Percentiles rank a stretch among this genome's conserved stretches.
Evolutionary conservation across 2,797 vertebrate species (phyloP).

Genomic region (Florisuga fusca): DNA sequence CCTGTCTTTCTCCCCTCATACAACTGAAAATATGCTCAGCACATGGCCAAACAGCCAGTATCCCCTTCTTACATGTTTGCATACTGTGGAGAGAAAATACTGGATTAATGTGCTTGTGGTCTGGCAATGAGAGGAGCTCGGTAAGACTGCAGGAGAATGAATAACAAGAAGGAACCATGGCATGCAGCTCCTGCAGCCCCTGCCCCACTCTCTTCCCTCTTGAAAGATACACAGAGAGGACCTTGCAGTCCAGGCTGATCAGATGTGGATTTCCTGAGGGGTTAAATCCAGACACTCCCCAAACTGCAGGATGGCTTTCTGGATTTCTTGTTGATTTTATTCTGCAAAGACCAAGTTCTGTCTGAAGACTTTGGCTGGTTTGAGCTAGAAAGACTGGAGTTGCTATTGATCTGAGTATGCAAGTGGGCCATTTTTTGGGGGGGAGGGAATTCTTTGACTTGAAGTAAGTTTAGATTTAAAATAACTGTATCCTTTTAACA

Average conservation of each 20-base stretch:
- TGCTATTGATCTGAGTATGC: not conserved
- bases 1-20: not conserved
- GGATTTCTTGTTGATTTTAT: not conserved
- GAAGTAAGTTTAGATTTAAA: not conserved
- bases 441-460: not conserved
- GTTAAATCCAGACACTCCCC: not conserved
- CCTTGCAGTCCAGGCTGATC: not conserved
- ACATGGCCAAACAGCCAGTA: not conserved
- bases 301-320: not conserved
- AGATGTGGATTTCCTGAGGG: not conserved
- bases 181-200: not conserved
- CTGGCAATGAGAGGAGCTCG: not conserved
- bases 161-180: not conserved
- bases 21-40: not conserved
- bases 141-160: accelerated
- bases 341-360: not conserved
- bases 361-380: not conserved
- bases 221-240: not conserved
- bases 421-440: not conserved
- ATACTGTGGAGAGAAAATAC: not conserved
- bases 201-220: not conserved
- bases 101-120: not conserved
- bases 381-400: not conserved
- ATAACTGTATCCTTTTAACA: not conserved
- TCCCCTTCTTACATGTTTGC: not conserved